Conservation (phyloP, 2,797 vertebrate species). For the Microtus obscurus region DNA sequence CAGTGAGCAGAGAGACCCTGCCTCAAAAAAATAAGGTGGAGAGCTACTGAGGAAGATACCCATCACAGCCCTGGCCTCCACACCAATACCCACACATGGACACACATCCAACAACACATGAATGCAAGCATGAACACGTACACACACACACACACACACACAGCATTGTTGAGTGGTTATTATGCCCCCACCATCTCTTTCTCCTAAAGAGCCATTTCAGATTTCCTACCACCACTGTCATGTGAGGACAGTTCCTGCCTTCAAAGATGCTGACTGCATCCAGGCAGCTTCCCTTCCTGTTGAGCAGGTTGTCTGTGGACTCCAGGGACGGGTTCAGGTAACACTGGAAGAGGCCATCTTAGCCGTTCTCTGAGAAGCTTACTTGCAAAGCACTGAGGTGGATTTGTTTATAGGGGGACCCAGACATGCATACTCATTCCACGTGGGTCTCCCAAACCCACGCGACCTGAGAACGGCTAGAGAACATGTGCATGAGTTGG, state of each 20-base stretch:
- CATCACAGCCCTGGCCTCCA: background rate
- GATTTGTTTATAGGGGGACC: background rate
- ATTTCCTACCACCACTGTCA: accelerated
- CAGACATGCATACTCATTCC: background rate
- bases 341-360: background rate
- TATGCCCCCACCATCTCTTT: background rate
- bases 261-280: too few species aligned
- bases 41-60: background rate
- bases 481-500: background rate
- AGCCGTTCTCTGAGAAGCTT: background rate
- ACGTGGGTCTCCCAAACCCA: background rate
- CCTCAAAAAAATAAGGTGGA: background rate
- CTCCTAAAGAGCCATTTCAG: background rate
- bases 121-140: background rate
- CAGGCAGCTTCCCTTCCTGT: background rate
- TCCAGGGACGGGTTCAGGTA: too few species aligned
- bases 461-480: too few species aligned
- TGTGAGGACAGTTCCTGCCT: too few species aligned
- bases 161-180: accelerated
- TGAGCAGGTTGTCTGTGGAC: background rate
- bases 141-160: background rate
- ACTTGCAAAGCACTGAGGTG: accelerated
- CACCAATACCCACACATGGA: background rate
- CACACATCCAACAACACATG: background rate
- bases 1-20: background rate